These are phyloP conservation scores for Ricordea florida DNA, from an alignment of 92 coral and sea anemone genomes.

Conservation along the genomic window DNA sequence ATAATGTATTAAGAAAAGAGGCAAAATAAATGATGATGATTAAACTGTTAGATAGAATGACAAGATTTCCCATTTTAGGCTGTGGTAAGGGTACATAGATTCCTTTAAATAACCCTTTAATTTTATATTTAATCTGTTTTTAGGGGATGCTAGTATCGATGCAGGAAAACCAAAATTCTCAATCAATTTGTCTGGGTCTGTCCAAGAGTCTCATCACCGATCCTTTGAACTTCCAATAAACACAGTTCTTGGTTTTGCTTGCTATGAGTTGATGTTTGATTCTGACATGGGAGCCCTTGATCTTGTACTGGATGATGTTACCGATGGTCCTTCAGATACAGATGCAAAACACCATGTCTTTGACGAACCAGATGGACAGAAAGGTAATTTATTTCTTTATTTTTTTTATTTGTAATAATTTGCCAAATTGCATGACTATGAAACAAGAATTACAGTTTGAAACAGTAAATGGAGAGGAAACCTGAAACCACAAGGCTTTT, in stretches of 20 bases:
- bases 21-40: too few species aligned
- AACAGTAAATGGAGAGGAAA: too few species aligned
- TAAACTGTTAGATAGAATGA: too few species aligned
- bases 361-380: conserved; percentile 80
- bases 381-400: conserved; percentile 18
- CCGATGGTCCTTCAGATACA: conserved; percentile 45
- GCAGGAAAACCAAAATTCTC: conserved; percentile 56
- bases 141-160: conserved; percentile 66
- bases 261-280: conserved; percentile 62
- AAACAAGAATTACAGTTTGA: too few species aligned
- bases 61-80: too few species aligned
- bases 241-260: conserved; percentile 84
- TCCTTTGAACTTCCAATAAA: conserved; percentile 81
- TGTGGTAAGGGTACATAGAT: too few species aligned
- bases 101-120: neutral
- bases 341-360: neutral
- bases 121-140: neutral
- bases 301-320: conserved; percentile 61
- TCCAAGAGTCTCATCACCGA: conserved; percentile 70
- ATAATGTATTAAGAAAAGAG: too few species aligned
- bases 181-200: conserved; percentile 66
- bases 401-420: neutral
- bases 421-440: too few species aligned
- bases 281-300: conserved; percentile 69
- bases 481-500: too few species aligned